Conservation (phyloP, 2,113 vertebrate species). For the Mus spicilegus region DNA sequence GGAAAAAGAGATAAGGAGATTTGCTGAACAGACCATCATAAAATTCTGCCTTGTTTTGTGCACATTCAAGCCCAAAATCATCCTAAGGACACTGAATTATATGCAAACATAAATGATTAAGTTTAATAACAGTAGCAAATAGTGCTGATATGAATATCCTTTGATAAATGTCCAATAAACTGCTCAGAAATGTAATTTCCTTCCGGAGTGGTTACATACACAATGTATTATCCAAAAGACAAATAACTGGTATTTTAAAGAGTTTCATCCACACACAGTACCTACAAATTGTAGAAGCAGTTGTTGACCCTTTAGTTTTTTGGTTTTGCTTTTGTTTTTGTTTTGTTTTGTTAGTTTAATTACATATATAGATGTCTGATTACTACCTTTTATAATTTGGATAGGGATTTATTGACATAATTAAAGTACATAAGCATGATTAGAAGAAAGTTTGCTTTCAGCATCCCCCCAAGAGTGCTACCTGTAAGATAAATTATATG, state of each 20-base stretch:
- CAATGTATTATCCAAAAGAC: background rate
- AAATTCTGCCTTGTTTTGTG: constrained; percentile 21
- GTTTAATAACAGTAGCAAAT: background rate
- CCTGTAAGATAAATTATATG: background rate
- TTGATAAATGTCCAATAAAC: background rate
- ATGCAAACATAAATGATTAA: background rate
- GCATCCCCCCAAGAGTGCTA: constrained; percentile 34
- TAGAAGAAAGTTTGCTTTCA: constrained; percentile 35
- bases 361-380: constrained; percentile 1
- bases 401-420: constrained; percentile 41
- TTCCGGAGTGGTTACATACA: background rate
- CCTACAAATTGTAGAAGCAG: background rate
- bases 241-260: background rate
- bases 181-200: constrained; percentile 18
- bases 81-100: background rate
- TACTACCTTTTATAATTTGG: constrained; percentile 52
- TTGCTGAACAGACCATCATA: constrained; percentile 35
- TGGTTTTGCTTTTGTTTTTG: background rate
- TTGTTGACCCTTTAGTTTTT: constrained; percentile 8
- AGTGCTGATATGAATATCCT: background rate
- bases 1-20: constrained; percentile 46
- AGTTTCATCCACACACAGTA: background rate
- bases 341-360: constrained; percentile 2
- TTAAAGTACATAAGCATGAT: background rate
- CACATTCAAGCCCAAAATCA: constrained; percentile 14